phyloP scores from a whole-genome alignment of 2,797 vertebrate genomes.

The Chaetodon trifasciatus region DNA sequence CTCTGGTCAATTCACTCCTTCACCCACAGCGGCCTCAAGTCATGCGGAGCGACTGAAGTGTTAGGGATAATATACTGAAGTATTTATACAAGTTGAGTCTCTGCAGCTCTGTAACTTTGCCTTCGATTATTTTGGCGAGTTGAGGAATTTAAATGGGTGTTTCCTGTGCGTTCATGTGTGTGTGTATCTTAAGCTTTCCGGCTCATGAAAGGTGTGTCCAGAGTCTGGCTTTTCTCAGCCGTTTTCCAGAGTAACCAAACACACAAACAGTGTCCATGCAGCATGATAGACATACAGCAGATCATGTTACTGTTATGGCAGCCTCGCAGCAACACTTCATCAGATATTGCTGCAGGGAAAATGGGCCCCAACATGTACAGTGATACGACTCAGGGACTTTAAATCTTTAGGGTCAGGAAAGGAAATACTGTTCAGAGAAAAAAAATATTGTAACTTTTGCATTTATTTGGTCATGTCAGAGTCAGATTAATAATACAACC shows the following conservation, averaged over 20 bases:
- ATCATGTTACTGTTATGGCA: conserved; percentile 23
- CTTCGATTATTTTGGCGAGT: conserved; percentile 23
- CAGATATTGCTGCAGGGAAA: conserved; percentile 6
- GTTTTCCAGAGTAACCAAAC: conserved; percentile 12
- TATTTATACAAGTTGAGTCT: conserved; percentile 33
- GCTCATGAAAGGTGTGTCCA: conserved; percentile 7
- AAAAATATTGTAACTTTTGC: not conserved
- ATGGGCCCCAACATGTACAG: not conserved
- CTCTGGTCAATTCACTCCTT: not conserved
- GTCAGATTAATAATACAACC: not conserved
- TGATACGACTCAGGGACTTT: not conserved
- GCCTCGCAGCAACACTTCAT: not conserved
- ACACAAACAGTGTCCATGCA: conserved; percentile 9
- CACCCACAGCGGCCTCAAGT: conserved; percentile 18
- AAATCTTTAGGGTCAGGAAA: conserved; percentile 16
- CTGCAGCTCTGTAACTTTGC: conserved; percentile 6
- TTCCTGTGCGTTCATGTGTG: not conserved
- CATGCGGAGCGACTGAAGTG: conserved; percentile 1
- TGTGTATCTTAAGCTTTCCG: conserved; percentile 5
- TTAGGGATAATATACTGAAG: conserved; percentile 15
- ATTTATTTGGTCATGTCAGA: not conserved
- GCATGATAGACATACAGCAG: not conserved
- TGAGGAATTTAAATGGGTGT: not conserved
- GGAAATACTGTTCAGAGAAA: conserved; percentile 1
- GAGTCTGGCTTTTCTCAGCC: conserved; percentile 26